A percentile compares a stretch with the other conserved stretches of the same genome.
Evolutionary conservation across 2,113 vertebrate species (phyloP).

Genomic region (Sigmodon hispidus): DNA sequence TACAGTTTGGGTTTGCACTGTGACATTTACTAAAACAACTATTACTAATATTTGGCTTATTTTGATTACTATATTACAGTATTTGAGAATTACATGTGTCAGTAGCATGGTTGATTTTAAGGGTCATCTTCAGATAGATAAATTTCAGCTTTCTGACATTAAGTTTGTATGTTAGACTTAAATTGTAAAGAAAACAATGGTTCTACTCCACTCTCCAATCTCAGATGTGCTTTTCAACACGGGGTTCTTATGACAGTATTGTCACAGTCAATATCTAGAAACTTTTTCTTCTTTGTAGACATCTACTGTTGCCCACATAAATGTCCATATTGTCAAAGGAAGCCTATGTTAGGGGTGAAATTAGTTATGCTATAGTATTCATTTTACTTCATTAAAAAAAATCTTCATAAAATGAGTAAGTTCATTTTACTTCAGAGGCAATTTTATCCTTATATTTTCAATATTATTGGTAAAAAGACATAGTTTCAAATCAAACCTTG

Average conservation of each 20-base stretch:
- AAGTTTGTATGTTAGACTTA: background rate
- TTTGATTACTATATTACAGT: background rate
- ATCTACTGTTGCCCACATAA: background rate
- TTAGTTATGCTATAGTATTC: background rate
- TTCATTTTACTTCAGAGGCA: background rate
- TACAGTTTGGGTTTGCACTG: background rate
- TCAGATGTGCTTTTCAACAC: background rate
- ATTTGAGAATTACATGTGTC: background rate
- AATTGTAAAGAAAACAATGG: background rate
- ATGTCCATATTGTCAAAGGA: background rate
- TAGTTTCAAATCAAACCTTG: slow-evolving; percentile 12
- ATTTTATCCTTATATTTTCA: background rate
- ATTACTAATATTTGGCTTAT: background rate
- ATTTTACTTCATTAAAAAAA: background rate
- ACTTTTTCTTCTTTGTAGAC: background rate
- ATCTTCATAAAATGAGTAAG: background rate
- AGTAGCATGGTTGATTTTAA: background rate
- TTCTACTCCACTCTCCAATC: background rate
- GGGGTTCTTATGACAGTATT: no score
- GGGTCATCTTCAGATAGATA: background rate
- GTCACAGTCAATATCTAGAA: background rate
- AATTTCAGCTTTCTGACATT: background rate
- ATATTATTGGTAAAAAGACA: background rate
- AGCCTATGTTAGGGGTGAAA: background rate
- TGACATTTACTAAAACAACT: background rate